Percentiles rank a stretch among this genome's conserved stretches.
phyloP scores from a whole-genome alignment of 1,140 invertebrate genomes.

The Antheraea mylitta region DNA sequence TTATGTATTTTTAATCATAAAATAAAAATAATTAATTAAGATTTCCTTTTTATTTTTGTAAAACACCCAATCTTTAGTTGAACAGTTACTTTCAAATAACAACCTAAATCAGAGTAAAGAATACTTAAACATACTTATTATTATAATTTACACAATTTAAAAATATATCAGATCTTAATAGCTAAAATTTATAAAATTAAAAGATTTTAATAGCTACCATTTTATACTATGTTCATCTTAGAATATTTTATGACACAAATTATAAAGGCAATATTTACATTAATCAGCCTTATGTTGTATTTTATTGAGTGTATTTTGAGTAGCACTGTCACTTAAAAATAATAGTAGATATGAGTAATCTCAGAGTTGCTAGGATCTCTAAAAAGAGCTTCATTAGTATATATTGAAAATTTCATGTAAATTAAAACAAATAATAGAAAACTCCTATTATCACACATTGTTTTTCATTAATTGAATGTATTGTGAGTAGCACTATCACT shows the following conservation, averaged over 20 bases:
- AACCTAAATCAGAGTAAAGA: neutral
- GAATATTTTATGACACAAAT: constrained; percentile 19
- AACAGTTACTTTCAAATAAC: neutral
- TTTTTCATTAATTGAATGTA: too few relatives aligned
- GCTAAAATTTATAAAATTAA: constrained; percentile 3
- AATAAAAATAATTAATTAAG: constrained; percentile 35
- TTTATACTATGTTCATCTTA: constrained; percentile 21
- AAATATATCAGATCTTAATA: constrained; percentile 25
- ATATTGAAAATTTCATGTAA: too few relatives aligned
- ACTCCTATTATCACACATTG: too few relatives aligned
- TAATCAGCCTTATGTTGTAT: constrained; percentile 63
- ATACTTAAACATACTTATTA: neutral
- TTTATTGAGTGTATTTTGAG: constrained; percentile 22
- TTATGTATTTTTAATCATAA: constrained; percentile 42
- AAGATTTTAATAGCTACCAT: constrained; percentile 17
- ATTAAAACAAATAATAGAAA: too few relatives aligned
- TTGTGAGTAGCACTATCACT: too few relatives aligned
- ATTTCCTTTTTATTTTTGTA: constrained; percentile 1
- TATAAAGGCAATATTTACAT: constrained; percentile 50
- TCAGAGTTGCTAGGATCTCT: too few relatives aligned
- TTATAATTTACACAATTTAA: constrained; percentile 7
- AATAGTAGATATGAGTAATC: too few relatives aligned
- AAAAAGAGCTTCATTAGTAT: too few relatives aligned
- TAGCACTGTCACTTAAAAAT: neutral
- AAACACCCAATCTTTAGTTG: neutral